Evolutionary conservation across 2,113 vertebrate genomes (phyloP).

Genomic region (Oryzias melastigma): DNA sequence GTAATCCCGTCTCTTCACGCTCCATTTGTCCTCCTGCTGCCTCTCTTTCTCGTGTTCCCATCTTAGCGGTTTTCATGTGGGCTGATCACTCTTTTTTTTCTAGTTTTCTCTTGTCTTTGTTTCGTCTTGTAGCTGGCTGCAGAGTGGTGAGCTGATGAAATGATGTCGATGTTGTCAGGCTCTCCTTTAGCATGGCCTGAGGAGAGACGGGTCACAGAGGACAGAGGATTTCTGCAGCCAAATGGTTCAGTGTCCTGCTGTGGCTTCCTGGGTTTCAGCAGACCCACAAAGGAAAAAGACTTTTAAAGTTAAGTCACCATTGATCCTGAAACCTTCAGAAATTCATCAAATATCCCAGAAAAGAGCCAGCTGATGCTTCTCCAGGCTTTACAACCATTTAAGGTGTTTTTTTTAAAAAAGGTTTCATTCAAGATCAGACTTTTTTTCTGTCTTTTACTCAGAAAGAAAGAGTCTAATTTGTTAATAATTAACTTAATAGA

Average conservation of each 20-base stretch:
- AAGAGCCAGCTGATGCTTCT: too few relatives aligned
- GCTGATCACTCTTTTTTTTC: background rate
- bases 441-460: too few relatives aligned
- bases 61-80: background rate
- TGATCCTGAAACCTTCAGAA: too few relatives aligned
- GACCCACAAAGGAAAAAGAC: background rate
- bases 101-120: constrained; percentile 5
- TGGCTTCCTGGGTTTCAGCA: background rate
- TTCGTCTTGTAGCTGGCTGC: constrained; percentile 12
- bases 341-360: too few relatives aligned
- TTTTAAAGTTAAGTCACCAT: background rate
- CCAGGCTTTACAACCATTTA: too few relatives aligned
- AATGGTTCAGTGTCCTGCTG: background rate
- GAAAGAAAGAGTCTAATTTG: too few relatives aligned
- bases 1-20: constrained; percentile 12
- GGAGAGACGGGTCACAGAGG: too few relatives aligned
- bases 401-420: too few relatives aligned
- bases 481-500: too few relatives aligned
- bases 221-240: background rate
- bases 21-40: constrained; percentile 4
- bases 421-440: too few relatives aligned
- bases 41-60: background rate
- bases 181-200: too few relatives aligned
- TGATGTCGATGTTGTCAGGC: constrained; percentile 4
- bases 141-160: constrained; percentile 24